A percentile compares a stretch with the other conserved stretches of the same genome.
phyloP scores from a whole-genome alignment of 2,113 vertebrate genomes.

The Phrynosoma blainvillii region DNA sequence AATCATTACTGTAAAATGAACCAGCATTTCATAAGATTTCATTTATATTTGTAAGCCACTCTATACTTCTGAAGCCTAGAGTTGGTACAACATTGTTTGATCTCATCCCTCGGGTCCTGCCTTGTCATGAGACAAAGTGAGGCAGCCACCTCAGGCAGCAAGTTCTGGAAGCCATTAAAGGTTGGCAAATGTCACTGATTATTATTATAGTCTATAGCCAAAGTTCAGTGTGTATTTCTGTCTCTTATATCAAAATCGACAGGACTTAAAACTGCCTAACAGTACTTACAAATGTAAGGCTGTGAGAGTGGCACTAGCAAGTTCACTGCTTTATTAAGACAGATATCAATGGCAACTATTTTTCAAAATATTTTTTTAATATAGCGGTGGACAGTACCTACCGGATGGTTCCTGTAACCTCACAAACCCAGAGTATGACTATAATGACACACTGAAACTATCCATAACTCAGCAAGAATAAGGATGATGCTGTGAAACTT shows the following conservation, averaged over 20 bases:
- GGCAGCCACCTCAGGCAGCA: not conserved
- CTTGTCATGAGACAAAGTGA: not conserved
- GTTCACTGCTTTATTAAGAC: not conserved
- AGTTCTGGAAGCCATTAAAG: not conserved
- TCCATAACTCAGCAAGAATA: too few species aligned
- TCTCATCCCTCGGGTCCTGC: not conserved
- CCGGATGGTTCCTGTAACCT: not conserved
- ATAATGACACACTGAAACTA: too few species aligned
- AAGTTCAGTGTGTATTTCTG: not conserved
- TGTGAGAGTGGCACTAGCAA: not conserved
- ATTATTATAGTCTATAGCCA: not conserved
- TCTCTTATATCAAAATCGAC: not conserved
- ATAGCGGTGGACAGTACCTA: not conserved
- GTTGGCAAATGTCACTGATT: not conserved
- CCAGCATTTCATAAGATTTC: conserved; percentile 1
- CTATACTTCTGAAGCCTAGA: not conserved
- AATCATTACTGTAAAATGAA: not conserved
- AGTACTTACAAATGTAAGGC: not conserved
- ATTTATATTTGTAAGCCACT: not conserved
- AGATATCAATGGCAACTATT: not conserved
- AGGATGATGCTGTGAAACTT: too few species aligned
- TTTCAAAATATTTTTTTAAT: not conserved
- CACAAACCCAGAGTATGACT: not conserved
- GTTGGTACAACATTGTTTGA: not conserved
- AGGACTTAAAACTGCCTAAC: not conserved